These are phyloP conservation scores for Cataglyphis altisquamis DNA, from an alignment of 2,888 invertebrate genomes.

Conservation along the genomic window DNA sequence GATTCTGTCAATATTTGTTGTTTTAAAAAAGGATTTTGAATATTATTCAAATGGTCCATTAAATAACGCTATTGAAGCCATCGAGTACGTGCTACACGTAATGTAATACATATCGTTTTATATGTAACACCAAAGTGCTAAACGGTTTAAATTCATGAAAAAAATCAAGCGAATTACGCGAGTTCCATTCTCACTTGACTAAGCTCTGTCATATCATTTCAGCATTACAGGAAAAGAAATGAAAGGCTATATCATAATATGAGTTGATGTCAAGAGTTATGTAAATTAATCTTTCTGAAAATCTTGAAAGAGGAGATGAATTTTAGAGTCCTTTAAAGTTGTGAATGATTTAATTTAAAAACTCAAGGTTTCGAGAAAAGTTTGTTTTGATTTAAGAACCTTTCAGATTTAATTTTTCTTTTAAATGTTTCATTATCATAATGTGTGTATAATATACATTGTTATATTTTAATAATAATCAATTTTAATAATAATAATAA, in stretches of 20 bases:
- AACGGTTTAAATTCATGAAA: conserved; percentile 1
- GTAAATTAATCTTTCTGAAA: neutral
- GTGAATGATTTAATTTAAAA: neutral
- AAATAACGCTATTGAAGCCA: conserved; percentile 9
- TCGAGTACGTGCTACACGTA: neutral
- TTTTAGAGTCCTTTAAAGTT: neutral
- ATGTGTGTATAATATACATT: neutral
- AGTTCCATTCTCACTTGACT: conserved; percentile 11
- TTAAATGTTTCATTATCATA: neutral
- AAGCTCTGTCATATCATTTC: neutral
- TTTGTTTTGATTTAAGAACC: too few relatives aligned
- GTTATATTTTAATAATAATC: neutral
- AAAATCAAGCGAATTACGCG: conserved; percentile 21
- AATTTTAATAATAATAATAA: neutral
- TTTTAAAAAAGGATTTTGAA: neutral
- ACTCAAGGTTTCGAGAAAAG: neutral
- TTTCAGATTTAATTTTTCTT: neutral
- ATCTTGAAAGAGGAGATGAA: neutral
- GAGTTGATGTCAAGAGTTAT: neutral
- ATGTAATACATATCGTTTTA: conserved; percentile 15
- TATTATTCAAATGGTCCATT: neutral
- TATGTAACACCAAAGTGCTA: conserved; percentile 2
- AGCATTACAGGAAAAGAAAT: neutral
- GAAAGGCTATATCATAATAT: neutral
- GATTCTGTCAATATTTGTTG: neutral